phyloP scores from a whole-genome alignment of 2,113 vertebrate species.

The Corynorhinus townsendii region DNA sequence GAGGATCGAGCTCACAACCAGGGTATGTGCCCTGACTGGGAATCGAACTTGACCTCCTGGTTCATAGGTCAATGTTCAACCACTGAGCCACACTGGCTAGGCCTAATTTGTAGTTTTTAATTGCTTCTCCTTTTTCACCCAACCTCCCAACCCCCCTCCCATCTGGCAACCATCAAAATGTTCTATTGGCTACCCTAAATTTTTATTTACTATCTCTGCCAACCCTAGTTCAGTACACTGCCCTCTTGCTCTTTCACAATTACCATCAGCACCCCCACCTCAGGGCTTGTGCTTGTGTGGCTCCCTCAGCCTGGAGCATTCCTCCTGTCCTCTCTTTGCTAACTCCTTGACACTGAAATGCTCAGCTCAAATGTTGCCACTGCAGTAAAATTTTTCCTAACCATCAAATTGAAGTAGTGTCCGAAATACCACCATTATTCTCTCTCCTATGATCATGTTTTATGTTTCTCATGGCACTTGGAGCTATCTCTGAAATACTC shows the following conservation, averaged over 20 bases:
- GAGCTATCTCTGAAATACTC: not conserved
- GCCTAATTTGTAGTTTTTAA: no score
- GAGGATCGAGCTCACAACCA: no score
- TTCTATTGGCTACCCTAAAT: not conserved
- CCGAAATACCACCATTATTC: not conserved
- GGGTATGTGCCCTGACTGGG: no score
- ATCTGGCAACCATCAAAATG: not conserved
- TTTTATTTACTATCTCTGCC: not conserved
- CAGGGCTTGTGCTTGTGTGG: not conserved
- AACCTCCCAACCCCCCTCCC: not conserved
- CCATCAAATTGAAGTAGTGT: accelerated
- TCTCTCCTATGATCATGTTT: not conserved
- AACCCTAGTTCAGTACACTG: not conserved
- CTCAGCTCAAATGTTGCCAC: not conserved
- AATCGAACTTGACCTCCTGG: no score
- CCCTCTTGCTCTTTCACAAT: not conserved
- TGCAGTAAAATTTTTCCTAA: not conserved
- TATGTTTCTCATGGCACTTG: not conserved
- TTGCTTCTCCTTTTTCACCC: not conserved
- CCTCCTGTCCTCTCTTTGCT: not conserved
- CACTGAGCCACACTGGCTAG: no score
- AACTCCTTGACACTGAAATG: not conserved
- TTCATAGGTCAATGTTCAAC: no score
- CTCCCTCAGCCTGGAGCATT: not conserved
- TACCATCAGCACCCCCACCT: accelerated